phyloP scores from a whole-genome alignment of 2,113 vertebrate genomes.

The Pseudopodoces humilis region DNA sequence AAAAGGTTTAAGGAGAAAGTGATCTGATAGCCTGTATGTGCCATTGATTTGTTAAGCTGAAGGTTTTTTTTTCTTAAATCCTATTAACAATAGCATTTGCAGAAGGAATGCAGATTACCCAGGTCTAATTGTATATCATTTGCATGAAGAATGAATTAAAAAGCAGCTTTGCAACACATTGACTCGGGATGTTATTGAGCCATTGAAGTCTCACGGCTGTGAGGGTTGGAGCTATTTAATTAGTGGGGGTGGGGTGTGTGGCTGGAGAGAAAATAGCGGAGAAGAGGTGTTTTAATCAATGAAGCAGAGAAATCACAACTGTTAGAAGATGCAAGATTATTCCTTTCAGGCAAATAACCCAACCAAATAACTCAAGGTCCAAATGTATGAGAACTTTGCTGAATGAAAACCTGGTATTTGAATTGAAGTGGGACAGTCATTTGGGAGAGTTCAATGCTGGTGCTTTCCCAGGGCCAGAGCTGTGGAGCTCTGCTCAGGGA shows the following conservation, averaged over 20 bases:
- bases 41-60: conserved; percentile 66
- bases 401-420: conserved; percentile 22
- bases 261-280: conserved; percentile 42
- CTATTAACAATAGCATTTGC: conserved; percentile 66
- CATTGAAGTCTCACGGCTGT: conserved; percentile 61
- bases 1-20: conserved; percentile 69
- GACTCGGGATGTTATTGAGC: conserved; percentile 67
- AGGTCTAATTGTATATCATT: conserved; percentile 73
- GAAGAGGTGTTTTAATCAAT: conserved; percentile 60
- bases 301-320: conserved; percentile 62
- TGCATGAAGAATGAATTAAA: conserved; percentile 72
- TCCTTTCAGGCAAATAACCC: conserved; percentile 54
- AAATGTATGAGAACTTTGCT: conserved; percentile 49
- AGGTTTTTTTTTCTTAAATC: conserved; percentile 57
- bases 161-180: conserved; percentile 70
- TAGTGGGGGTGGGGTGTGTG: conserved; percentile 59
- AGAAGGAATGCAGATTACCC: conserved; percentile 71
- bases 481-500: background rate
- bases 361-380: conserved; percentile 34
- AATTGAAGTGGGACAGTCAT: background rate
- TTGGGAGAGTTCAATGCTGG: background rate
- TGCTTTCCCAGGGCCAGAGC: conserved; percentile 10
- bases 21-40: conserved; percentile 65
- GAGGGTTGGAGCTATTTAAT: conserved; percentile 64
- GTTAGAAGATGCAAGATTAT: conserved; percentile 31